Evolutionary conservation across 2,113 vertebrate genomes (phyloP).

Genomic region (Saimiri boliviensis): DNA sequence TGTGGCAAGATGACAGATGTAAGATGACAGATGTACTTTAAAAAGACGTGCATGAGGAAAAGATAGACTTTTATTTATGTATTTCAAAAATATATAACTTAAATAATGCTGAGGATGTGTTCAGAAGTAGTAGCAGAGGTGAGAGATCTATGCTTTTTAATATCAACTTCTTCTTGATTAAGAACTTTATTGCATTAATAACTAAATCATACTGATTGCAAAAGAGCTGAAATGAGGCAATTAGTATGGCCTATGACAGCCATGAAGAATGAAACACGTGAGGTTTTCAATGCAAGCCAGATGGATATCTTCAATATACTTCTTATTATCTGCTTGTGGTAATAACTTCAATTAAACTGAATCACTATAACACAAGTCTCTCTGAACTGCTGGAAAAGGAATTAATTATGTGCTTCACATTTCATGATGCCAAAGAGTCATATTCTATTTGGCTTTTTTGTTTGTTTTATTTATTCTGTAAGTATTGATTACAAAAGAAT

Average conservation of each 20-base stretch:
- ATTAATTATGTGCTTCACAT: conserved; percentile 81
- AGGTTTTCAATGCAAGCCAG: conserved; percentile 76
- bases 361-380: conserved; percentile 72
- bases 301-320: conserved; percentile 87
- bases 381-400: conserved; percentile 74
- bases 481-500: conserved; percentile 67
- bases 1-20: not conserved
- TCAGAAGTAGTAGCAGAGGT: conserved; percentile 63
- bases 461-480: conserved; percentile 74
- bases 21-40: conserved; percentile 10
- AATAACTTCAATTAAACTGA: conserved; percentile 84
- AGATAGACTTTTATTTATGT: conserved; percentile 52
- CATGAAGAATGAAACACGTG: conserved; percentile 62
- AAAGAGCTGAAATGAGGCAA: conserved; percentile 81
- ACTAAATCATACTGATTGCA: conserved; percentile 81
- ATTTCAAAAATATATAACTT: conserved; percentile 76
- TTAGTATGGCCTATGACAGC: conserved; percentile 81
- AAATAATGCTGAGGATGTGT: conserved; percentile 64
- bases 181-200: conserved; percentile 79
- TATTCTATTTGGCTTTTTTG: conserved; percentile 76
- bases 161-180: conserved; percentile 79
- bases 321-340: conserved; percentile 83
- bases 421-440: conserved; percentile 77
- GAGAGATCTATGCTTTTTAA: conserved; percentile 87
- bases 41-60: not conserved